phyloP scores from a whole-genome alignment of 2,888 invertebrate genomes.

The Blastobasis lacticolella region DNA sequence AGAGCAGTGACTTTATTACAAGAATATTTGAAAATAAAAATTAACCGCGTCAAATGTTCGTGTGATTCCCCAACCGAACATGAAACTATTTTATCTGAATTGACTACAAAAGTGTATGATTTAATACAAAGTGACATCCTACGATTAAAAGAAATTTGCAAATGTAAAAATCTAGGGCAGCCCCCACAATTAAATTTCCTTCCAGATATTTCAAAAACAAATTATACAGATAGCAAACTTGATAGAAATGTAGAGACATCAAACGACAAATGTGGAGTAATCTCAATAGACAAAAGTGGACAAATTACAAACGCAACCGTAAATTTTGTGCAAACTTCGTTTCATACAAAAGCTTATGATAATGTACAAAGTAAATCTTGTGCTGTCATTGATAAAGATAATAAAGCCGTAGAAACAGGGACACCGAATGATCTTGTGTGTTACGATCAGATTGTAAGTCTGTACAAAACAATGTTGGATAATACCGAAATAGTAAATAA shows the following conservation, averaged over 20 bases:
- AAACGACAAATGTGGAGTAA: constrained; percentile 26
- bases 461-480: too few species aligned
- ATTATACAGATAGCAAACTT: background rate
- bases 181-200: too few species aligned
- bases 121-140: constrained; percentile 59
- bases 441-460: too few species aligned
- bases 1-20: constrained; percentile 53
- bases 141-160: constrained; percentile 42
- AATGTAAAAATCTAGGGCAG: constrained; percentile 21
- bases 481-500: too few species aligned
- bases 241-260: constrained; percentile 5
- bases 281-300: background rate
- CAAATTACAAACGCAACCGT: constrained; percentile 9
- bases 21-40: constrained; percentile 62
- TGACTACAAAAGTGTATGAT: constrained; percentile 44
- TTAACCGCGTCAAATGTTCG: constrained; percentile 46
- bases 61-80: constrained; percentile 29
- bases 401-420: constrained; percentile 18
- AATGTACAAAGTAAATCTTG: constrained; percentile 31
- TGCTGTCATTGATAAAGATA: constrained; percentile 21
- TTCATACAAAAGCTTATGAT: too few species aligned
- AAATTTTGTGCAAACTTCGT: constrained; percentile 4
- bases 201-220: too few species aligned
- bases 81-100: constrained; percentile 33
- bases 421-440: too few species aligned